Evolutionary conservation across 2,113 vertebrate species (phyloP).

Genomic region (Pachypanchax playfairii): DNA sequence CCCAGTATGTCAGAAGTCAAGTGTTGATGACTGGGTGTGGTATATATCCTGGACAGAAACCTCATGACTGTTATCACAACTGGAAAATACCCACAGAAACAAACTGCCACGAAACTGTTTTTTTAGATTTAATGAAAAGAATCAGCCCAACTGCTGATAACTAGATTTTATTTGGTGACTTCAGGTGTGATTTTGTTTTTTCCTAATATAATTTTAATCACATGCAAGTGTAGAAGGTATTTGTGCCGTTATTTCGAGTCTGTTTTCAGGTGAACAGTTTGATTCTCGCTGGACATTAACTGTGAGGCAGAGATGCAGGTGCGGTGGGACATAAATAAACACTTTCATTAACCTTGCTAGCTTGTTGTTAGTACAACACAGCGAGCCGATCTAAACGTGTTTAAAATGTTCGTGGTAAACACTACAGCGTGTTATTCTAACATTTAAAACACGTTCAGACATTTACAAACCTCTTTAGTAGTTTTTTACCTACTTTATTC

Average conservation of each 20-base stretch:
- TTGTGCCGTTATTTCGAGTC: neutral
- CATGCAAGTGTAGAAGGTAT: too few species aligned
- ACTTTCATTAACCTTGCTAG: too few species aligned
- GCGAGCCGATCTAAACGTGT: neutral
- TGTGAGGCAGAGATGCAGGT: too few species aligned
- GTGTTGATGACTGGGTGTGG: slow-evolving; percentile 22
- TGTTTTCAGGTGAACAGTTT: neutral
- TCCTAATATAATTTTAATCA: too few species aligned
- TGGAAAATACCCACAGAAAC: neutral
- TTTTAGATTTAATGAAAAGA: neutral
- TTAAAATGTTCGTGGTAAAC: neutral
- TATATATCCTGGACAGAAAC: slow-evolving; percentile 11
- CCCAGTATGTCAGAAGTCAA: slow-evolving; percentile 1
- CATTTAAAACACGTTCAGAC: too few species aligned
- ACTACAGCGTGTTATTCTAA: neutral
- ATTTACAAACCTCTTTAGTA: rapidly evolving
- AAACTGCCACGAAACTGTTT: neutral
- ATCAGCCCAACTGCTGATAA: neutral
- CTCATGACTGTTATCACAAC: slow-evolving; percentile 31
- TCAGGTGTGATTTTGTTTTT: neutral
- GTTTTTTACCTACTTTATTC: slow-evolving; percentile 37
- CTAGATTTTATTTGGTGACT: neutral
- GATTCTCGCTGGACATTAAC: neutral
- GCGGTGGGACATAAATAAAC: neutral
- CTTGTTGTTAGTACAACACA: slow-evolving; percentile 1